phyloP scores from a whole-genome alignment of 2,888 invertebrate genomes.

The Plebejus anna region DNA sequence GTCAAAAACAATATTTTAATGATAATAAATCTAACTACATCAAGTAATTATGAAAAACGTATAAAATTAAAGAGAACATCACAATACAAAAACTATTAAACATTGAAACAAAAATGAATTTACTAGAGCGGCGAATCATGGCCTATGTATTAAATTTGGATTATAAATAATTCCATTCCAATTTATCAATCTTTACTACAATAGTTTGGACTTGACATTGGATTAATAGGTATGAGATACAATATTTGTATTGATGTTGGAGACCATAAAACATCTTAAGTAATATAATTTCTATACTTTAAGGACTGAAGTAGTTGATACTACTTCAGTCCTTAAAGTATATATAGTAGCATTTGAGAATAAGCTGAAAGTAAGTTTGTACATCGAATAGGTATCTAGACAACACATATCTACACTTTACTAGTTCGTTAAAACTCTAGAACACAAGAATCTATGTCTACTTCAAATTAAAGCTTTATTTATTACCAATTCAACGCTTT shows the following conservation, averaged over 20 bases:
- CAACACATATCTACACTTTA: conserved; percentile 43
- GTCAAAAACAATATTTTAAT: background rate
- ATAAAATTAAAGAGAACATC: background rate
- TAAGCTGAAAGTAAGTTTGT: conserved; percentile 35
- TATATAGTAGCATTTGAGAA: background rate
- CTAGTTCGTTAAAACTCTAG: conserved; percentile 58
- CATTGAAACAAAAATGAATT: background rate
- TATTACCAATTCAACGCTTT: conserved; percentile 68
- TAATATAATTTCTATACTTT: background rate
- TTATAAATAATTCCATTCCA: background rate
- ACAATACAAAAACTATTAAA: background rate
- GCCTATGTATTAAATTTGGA: background rate
- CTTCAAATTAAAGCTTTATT: conserved; percentile 77
- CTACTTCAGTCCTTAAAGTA: background rate
- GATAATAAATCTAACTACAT: background rate
- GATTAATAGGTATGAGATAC: background rate
- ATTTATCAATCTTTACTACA: background rate
- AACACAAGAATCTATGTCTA: conserved; percentile 73
- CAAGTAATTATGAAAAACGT: background rate
- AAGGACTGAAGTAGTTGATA: background rate
- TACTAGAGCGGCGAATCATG: background rate
- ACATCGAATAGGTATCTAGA: conserved; percentile 38
- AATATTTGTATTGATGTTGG: background rate
- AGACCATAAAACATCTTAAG: background rate
- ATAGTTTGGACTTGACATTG: background rate